A percentile compares a stretch with the other conserved stretches of the same genome.
Evolutionary conservation across 2,113 vertebrate species (phyloP).

Genomic region (Sylvietta virens): DNA sequence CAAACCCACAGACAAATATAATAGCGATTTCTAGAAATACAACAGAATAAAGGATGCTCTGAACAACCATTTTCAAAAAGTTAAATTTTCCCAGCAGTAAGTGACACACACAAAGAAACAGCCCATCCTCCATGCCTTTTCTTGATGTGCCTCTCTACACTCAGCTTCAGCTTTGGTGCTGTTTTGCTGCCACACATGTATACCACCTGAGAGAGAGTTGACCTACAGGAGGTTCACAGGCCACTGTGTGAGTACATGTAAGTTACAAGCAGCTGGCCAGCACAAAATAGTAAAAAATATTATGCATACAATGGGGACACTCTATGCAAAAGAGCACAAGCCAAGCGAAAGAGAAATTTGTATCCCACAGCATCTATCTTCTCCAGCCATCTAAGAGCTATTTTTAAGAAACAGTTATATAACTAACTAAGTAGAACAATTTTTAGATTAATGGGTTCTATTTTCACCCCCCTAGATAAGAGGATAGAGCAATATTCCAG

Average conservation of each 20-base stretch:
- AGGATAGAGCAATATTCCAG: constrained; percentile 24
- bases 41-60: neutral
- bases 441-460: constrained; percentile 41
- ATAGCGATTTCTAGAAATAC: neutral
- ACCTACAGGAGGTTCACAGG: neutral
- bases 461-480: neutral
- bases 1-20: neutral
- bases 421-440: constrained; percentile 29
- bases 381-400: neutral
- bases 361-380: neutral
- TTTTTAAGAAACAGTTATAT: constrained; percentile 36
- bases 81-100: neutral
- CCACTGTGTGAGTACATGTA: neutral
- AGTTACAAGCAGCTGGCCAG: neutral
- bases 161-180: neutral
- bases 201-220: neutral
- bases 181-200: accelerated
- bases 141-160: neutral
- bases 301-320: neutral
- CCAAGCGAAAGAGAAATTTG: neutral
- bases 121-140: neutral
- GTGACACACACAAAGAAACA: neutral
- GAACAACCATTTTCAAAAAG: neutral
- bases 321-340: neutral
- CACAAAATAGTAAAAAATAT: neutral